phyloP scores from a whole-genome alignment of 2,888 invertebrate genomes.

The Sicus ferrugineus region DNA sequence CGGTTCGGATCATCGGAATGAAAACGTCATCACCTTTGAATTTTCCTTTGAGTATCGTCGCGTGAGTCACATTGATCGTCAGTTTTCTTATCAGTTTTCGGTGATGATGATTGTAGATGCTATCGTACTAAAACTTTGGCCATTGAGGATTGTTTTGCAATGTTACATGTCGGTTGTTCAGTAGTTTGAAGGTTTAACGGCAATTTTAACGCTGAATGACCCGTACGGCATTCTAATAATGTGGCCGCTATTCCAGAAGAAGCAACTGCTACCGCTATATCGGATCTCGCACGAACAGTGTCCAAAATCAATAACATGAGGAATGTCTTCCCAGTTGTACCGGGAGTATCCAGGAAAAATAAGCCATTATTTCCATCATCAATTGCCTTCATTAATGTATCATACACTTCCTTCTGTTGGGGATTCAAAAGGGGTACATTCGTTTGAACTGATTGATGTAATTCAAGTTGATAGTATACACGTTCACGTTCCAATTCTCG shows the following conservation, averaged over 20 bases:
- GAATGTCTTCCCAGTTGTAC: constrained; percentile 11
- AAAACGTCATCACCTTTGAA: no score
- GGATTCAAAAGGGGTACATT: constrained; percentile 35
- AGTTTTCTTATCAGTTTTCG: no score
- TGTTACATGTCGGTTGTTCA: not conserved
- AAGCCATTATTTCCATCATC: constrained; percentile 30
- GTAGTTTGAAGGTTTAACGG: constrained; percentile 18
- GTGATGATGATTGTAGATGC: no score
- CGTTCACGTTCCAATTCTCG: constrained; percentile 8
- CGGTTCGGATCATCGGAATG: no score
- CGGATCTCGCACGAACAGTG: constrained; percentile 7
- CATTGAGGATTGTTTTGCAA: not conserved
- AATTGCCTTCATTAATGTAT: constrained; percentile 28
- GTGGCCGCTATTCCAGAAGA: no score
- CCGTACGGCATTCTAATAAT: constrained; percentile 17
- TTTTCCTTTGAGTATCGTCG: no score
- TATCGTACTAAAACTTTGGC: not conserved
- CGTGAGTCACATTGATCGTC: no score
- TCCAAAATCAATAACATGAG: constrained; percentile 9
- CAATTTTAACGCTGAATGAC: constrained; percentile 23
- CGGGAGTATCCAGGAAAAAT: constrained; percentile 11
- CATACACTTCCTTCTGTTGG: constrained; percentile 32
- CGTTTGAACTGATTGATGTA: not conserved
- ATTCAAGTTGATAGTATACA: not conserved
- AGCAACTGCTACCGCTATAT: constrained; percentile 2